phyloP scores from a whole-genome alignment of 2,888 invertebrate species.

The Sarcophaga variegata region DNA sequence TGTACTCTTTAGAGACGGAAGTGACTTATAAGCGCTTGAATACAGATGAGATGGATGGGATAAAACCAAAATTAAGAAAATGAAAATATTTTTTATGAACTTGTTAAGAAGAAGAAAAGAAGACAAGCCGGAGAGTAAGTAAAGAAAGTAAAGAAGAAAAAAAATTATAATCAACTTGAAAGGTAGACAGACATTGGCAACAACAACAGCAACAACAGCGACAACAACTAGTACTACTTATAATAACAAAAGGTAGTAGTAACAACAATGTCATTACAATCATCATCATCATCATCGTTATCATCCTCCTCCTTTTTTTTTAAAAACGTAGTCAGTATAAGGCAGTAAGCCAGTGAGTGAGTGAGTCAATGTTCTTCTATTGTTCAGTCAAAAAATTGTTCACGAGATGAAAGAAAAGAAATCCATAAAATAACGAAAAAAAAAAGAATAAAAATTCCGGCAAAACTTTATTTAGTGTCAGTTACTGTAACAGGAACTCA shows the following conservation, averaged over 20 bases:
- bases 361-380: slow-evolving; percentile 13
- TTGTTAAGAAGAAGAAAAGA: slow-evolving; percentile 5
- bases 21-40: slow-evolving; percentile 55
- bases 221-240: slow-evolving; percentile 11
- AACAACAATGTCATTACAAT: slow-evolving; percentile 34
- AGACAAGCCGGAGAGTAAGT: no score
- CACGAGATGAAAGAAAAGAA: no score
- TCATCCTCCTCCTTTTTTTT: neutral
- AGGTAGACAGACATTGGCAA: slow-evolving; percentile 31
- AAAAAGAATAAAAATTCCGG: neutral
- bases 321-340: neutral
- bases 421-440: neutral
- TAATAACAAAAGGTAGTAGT: no score
- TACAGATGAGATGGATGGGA: slow-evolving; percentile 35
- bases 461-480: slow-evolving; percentile 34
- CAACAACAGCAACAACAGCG: neutral
- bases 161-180: slow-evolving; percentile 41
- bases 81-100: neutral
- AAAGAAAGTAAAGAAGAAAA: neutral
- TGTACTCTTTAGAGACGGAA: slow-evolving; percentile 39
- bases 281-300: slow-evolving; percentile 45
- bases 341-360: neutral
- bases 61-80: slow-evolving; percentile 51
- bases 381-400: neutral
- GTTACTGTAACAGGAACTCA: slow-evolving; percentile 14